Evolutionary conservation across 1,140 invertebrate genomes (phyloP).

Genomic region (Thrips palmi): DNA sequence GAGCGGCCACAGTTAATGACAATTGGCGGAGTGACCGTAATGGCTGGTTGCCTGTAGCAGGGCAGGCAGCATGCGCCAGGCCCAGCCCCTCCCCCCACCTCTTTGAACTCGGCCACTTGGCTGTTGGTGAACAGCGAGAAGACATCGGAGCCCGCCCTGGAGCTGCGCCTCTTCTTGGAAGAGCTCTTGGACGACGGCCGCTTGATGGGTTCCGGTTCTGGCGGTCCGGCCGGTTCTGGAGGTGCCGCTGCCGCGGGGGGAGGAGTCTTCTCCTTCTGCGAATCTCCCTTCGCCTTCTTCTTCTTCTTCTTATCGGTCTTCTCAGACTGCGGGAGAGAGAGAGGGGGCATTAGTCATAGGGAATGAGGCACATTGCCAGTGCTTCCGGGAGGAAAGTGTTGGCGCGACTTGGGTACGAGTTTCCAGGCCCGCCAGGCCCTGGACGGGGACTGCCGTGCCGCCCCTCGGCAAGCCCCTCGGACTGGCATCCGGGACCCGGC

Average conservation of each 20-base stretch:
- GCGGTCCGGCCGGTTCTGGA: conserved; percentile 23
- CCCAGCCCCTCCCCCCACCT: conserved; percentile 38
- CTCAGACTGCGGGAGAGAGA: no score
- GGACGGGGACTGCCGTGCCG: no score
- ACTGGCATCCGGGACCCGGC: no score
- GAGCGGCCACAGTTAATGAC: background rate
- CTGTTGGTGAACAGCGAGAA: conserved; percentile 91
- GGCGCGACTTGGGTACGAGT: no score
- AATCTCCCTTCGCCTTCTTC: conserved; percentile 56
- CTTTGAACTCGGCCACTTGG: conserved; percentile 91
- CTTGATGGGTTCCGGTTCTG: conserved; percentile 33
- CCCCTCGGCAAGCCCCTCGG: no score
- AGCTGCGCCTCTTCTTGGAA: conserved; percentile 50
- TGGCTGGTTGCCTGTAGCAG: no score
- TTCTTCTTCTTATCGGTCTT: conserved; percentile 65
- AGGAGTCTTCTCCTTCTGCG: conserved; percentile 37
- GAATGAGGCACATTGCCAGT: no score
- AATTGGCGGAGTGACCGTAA: background rate
- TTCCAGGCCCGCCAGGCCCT: no score
- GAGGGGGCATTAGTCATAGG: no score
- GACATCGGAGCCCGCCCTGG: conserved; percentile 82
- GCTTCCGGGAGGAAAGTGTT: no score
- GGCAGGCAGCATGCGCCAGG: background rate
- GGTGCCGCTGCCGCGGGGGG: conserved; percentile 31
- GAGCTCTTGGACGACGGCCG: conserved; percentile 30